Base-by-base conservation (phyloP, 2,113 vertebrate species). In the Triplophysa rosa region DNA sequence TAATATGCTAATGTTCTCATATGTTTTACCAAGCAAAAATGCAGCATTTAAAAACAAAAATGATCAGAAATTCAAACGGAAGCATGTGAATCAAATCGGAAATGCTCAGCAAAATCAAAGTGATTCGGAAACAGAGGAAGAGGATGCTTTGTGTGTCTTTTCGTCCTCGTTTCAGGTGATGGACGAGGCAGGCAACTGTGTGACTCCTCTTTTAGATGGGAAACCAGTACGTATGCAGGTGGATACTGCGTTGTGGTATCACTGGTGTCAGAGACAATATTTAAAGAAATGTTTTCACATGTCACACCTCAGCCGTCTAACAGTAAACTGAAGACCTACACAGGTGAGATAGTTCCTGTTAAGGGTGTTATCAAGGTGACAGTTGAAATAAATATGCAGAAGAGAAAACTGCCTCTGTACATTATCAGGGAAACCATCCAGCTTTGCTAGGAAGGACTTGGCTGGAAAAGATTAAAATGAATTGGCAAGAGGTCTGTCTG, bases 271-370 rank as follows among this genome's bases (percentile, higher is more conserved):
- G 10, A 42, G 7, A 42, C 40, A 6, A 42, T 8, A 29, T 63
- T 63, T 2, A 29, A 63, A 29, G 24, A 63, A 63, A 29, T 7
- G 14, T 2, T 63, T 6, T 7, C 61, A 0, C 61, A 62, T 8
- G 24, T 24, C 24, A 17, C 14, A 24, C 61, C 14, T 29, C 61
- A 26, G 61, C 61, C 61, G 1, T 62, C 59, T 11, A 62, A 33
- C 26, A 19, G 17, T 8, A 64, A 14, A 19, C 16, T 63, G 61
- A 63, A 63, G 14, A 63, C 61, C 13, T 63, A 37, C 2, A 64
- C 62, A 6, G 62, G 16, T 37, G 62, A 37, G 62, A 64, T 19
- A 19, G 62, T 64, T 63, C 24, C 61, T 63, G 61, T 63, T 64
- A 37, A 37, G 26, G 29, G 29, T 29, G 16, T 64, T 33, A 19